Percentiles rank a stretch among this genome's conserved stretches.
Evolutionary conservation across 2,888 invertebrate genomes (phyloP).

Genomic region (Deilephila porcellus): DNA sequence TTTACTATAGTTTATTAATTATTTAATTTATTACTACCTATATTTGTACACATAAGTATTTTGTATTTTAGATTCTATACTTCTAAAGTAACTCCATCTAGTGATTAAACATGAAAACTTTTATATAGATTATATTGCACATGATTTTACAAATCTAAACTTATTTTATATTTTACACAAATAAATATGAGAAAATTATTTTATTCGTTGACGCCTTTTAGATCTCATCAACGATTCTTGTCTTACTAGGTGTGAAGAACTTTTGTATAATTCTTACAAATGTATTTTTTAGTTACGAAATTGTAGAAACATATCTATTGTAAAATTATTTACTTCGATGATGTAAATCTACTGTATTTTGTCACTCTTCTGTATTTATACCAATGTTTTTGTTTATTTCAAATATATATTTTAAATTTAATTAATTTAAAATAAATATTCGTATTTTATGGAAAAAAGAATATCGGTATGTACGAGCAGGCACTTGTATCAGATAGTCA

Average conservation of each 20-base stretch:
- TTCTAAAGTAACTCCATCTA: conserved; percentile 43
- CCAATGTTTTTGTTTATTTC: not conserved
- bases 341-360: not conserved
- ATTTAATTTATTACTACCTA: conserved; percentile 29
- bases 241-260: not conserved
- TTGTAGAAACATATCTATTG: not conserved
- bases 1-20: conserved; percentile 21
- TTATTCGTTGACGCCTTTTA: not conserved
- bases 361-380: not conserved
- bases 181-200: not conserved
- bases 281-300: not conserved
- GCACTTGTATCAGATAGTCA: conserved; percentile 6
- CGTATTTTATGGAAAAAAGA: conserved; percentile 1
- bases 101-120: conserved; percentile 36
- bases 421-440: not conserved
- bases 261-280: not conserved
- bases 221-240: conserved; percentile 5
- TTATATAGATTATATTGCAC: conserved; percentile 19
- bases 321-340: not conserved
- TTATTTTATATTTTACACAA: not conserved
- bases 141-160: not conserved
- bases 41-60: conserved; percentile 28
- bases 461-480: not conserved
- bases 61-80: conserved; percentile 33
- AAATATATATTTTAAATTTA: not conserved